Evolutionary conservation across 2,113 vertebrate species (phyloP).

Genomic region (Bungarus multicinctus): DNA sequence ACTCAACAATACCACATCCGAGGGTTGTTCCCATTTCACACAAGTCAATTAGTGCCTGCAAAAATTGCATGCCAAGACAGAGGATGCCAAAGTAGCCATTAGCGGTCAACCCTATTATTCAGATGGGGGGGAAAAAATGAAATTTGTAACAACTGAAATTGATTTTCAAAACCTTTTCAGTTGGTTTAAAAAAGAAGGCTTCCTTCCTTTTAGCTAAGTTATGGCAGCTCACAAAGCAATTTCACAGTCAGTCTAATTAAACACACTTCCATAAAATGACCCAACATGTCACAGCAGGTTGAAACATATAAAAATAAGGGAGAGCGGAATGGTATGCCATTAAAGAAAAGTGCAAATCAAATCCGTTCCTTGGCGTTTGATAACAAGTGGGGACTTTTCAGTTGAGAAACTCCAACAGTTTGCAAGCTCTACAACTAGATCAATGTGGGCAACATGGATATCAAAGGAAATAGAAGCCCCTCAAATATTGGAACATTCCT

Average conservation of each 20-base stretch:
- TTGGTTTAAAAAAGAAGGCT: background rate
- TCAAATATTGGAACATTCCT: background rate
- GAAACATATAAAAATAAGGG: background rate
- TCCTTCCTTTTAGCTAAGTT: background rate
- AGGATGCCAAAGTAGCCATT: background rate
- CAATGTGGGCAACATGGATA: background rate
- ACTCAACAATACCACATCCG: background rate
- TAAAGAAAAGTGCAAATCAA: background rate
- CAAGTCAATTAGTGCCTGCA: background rate
- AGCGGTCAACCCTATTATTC: background rate
- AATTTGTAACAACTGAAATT: background rate
- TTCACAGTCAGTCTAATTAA: constrained; percentile 1
- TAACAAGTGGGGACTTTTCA: background rate
- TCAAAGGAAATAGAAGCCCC: background rate
- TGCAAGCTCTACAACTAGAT: background rate
- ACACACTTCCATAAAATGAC: background rate
- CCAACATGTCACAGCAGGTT: background rate
- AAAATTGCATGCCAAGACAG: background rate
- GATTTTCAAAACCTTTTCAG: background rate
- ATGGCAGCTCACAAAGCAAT: background rate
- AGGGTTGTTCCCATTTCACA: background rate
- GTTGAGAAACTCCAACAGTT: background rate
- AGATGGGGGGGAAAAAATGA: background rate
- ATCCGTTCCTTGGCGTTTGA: background rate
- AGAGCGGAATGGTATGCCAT: background rate